These are phyloP conservation scores for Leucophenga varia DNA, from an alignment of 1,140 invertebrate species.

Conservation along the genomic window DNA sequence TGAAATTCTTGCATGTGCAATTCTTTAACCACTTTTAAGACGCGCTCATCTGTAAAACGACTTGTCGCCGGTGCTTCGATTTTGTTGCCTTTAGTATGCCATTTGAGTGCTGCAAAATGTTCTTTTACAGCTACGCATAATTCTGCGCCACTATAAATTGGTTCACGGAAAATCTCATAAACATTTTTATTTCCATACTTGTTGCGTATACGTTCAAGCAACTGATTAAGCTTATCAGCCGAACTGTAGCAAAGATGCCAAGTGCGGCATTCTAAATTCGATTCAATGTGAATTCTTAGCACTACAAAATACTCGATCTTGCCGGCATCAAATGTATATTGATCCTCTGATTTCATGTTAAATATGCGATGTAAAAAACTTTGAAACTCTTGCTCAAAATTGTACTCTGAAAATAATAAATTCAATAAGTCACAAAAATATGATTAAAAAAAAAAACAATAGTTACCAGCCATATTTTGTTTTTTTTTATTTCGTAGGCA, in stretches of 20 bases:
- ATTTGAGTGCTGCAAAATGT: constrained; percentile 28
- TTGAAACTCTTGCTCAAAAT: no score
- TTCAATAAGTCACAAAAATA: no score
- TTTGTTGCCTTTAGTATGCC: constrained; percentile 27
- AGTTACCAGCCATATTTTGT: no score
- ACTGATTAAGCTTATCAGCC: constrained; percentile 29
- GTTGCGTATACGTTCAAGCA: constrained; percentile 23
- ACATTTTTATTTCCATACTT: constrained; percentile 39
- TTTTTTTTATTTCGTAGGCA: no score
- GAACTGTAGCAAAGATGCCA: constrained; percentile 20
- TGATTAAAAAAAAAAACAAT: no score
- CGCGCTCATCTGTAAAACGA: constrained; percentile 26
- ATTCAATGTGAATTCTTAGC: no score
- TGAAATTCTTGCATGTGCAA: constrained; percentile 25
- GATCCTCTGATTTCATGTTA: no score
- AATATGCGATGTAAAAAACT: no score
- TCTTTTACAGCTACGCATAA: constrained; percentile 27
- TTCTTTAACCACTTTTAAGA: constrained; percentile 19
- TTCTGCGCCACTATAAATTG: constrained; percentile 26
- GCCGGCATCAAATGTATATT: no score
- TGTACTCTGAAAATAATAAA: no score
- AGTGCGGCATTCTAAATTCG: no score
- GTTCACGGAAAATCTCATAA: constrained; percentile 32
- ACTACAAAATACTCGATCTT: no score
- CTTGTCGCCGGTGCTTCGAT: constrained; percentile 35